Conservation (phyloP, 23 tunicate genomes). For the Diplosoma virens region DNA sequence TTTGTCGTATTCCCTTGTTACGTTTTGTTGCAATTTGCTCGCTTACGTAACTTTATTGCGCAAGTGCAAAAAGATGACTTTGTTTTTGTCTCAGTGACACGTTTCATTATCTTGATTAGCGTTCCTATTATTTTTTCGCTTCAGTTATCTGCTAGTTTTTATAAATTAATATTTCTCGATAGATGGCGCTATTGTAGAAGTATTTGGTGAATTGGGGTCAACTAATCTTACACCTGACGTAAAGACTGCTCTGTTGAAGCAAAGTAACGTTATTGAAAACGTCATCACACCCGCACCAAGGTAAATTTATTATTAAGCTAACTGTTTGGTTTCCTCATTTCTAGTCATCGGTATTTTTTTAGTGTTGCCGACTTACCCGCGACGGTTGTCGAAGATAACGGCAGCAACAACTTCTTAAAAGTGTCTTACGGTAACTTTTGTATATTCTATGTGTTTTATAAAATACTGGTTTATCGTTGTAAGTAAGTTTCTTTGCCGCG, state of each 20-base stretch:
- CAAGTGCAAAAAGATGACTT: not conserved
- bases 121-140: not conserved
- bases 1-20: no score
- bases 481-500: not conserved
- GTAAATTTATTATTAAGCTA: not conserved
- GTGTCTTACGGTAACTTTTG: no score
- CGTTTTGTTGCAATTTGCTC: no score
- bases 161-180: not conserved
- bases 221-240: slow-evolving; percentile 76
- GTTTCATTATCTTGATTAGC: not conserved
- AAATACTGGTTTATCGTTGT: not conserved
- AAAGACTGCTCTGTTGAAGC: slow-evolving; percentile 75
- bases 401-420: no score
- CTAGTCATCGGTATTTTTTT: not conserved
- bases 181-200: slow-evolving; percentile 95
- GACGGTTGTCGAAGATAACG: no score
- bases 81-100: not conserved
- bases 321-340: not conserved
- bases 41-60: no score
- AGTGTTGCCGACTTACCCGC: not conserved
- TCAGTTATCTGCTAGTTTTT: not conserved
- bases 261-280: slow-evolving; percentile 63
- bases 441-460: no score
- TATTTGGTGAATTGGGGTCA: slow-evolving; percentile 86
- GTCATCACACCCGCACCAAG: slow-evolving; percentile 37